Base-by-base conservation (phyloP, 2,797 vertebrate genomes). In the Cichlasoma orientale region DNA sequence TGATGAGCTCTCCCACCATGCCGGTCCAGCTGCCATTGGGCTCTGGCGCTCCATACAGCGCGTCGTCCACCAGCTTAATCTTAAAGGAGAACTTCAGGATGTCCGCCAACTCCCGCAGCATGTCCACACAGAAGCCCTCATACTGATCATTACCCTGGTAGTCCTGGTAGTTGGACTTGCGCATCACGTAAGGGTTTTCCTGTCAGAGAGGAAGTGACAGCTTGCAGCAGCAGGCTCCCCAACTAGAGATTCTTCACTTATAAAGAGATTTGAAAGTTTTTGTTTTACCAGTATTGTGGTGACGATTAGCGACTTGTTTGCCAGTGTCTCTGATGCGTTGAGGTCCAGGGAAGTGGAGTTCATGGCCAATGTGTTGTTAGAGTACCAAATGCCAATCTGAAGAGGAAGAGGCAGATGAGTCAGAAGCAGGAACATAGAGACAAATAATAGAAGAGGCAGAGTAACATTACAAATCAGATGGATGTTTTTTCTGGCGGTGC, bases 1-100 rank as follows among this genome's bases (percentile, higher is more conserved):
- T 96, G 91, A 98, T 97, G 77, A 98, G 96, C 90, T 98, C 97
- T 5, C 97, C 97, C 69, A 98, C 97, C 97, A 98, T 97, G 72
- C 97, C 97, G 0, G 97, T 97, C 97, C 97, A 98, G 85, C 97
- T 97, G 25, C 97, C 97, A 0, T 98, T 97, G 80, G 97, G 95
- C 59, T 98, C 97, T 0, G 97, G 97, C 0, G 97, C 97, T 0
- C 97, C 97, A 0, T 98, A 98, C 1, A 97, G 92, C 2, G 96
- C 96, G 0, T 98, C 97, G 9, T 97, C 97, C 83, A 98, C 97
- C 90, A 98, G 90, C 56, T 96, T 97, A 90, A 98, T 96, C 82
- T 90, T 95, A 84, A 96, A 98, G 61, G 95, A 96, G 94, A 98
- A 98, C 80, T 96, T 96, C 19, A 97, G 93, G 73, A 96, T 95